These are phyloP conservation scores for Uromys caudimaculatus DNA, from an alignment of 2,797 vertebrate genomes.

Conservation along the genomic window DNA sequence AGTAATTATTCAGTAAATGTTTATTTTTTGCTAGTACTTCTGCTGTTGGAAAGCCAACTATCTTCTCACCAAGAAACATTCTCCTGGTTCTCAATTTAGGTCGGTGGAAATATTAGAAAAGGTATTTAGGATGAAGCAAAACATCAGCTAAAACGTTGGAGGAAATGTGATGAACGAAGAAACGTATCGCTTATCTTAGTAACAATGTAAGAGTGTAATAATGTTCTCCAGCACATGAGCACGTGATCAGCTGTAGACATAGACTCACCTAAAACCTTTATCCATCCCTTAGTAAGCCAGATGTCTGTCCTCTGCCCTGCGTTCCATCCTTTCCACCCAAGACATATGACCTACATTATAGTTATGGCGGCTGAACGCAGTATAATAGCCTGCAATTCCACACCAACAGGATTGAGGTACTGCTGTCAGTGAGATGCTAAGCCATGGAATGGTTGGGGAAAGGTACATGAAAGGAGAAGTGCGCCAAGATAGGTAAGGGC, in stretches of 20 bases:
- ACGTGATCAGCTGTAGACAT: background rate
- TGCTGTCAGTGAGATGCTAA: background rate
- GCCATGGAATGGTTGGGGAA: background rate
- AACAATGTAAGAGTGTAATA: background rate
- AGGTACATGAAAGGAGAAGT: background rate
- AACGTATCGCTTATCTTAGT: background rate
- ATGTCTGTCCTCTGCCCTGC: background rate
- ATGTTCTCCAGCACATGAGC: background rate
- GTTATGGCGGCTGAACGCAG: background rate
- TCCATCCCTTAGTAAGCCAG: background rate
- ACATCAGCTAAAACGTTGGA: background rate
- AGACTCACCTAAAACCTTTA: slow-evolving; percentile 21
- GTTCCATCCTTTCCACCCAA: background rate
- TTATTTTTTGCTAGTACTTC: background rate
- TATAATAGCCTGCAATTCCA: background rate
- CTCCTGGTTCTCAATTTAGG: background rate
- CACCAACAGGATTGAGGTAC: background rate
- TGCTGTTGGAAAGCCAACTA: background rate
- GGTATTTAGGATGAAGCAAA: slow-evolving; percentile 25
- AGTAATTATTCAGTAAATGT: background rate
- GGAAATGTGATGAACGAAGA: background rate
- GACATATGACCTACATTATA: background rate
- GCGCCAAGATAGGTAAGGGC: background rate
- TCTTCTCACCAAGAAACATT: slow-evolving; percentile 11
- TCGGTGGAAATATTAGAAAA: background rate